Percentiles rank a stretch among this genome's conserved stretches.
Evolutionary conservation across 2,797 vertebrate genomes (phyloP).

Genomic region (Characodon lateralis): DNA sequence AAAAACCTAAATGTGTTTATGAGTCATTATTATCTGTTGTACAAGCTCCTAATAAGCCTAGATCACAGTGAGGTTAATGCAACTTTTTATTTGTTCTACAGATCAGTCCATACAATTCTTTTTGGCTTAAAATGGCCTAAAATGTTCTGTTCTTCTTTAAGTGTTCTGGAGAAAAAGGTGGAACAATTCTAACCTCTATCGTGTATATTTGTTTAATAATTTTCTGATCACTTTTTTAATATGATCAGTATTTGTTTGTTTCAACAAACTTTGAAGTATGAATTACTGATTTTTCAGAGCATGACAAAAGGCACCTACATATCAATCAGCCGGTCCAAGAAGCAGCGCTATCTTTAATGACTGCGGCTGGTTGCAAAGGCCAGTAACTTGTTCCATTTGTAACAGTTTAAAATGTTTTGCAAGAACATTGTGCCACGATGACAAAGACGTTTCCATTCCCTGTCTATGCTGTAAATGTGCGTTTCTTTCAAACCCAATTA

Average conservation of each 20-base stretch:
- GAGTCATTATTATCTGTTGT: conserved; percentile 47
- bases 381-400: background rate
- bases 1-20: conserved; percentile 10
- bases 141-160: background rate
- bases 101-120: background rate
- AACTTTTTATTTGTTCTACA: background rate
- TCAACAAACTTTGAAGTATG: background rate
- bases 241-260: background rate
- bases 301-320: background rate
- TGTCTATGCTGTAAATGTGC: background rate
- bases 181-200: background rate
- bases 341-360: background rate
- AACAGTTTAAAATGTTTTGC: background rate
- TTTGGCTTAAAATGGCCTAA: background rate
- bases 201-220: background rate
- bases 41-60: background rate
- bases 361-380: too few species aligned
- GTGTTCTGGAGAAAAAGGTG: background rate
- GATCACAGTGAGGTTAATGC: background rate
- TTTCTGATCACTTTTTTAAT: background rate
- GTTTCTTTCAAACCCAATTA: background rate
- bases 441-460: too few species aligned
- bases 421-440: background rate
- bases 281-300: background rate
- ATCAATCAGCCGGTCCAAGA: background rate